Evolutionary conservation across 2,888 invertebrate species (phyloP).

Genomic region (Macrophya annulata): DNA sequence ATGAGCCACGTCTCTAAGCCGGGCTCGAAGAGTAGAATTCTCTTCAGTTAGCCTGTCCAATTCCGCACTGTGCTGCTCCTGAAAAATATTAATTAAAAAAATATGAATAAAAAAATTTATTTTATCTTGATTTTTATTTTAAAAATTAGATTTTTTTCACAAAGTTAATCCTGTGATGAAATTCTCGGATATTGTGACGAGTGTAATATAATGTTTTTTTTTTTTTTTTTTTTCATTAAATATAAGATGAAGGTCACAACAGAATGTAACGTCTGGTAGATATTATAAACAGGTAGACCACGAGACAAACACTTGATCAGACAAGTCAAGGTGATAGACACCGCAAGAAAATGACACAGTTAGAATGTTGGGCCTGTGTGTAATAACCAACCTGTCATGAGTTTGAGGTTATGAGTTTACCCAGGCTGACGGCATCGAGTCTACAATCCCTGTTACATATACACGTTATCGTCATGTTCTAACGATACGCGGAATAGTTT

Average conservation of each 20-base stretch:
- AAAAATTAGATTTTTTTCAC: background rate
- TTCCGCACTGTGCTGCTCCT: constrained; percentile 84
- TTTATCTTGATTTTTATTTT: background rate
- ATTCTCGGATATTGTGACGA: background rate
- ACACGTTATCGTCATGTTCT: background rate
- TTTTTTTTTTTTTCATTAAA: background rate
- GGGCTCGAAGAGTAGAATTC: constrained; percentile 88
- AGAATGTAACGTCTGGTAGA: background rate
- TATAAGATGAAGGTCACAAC: background rate
- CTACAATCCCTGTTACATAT: background rate
- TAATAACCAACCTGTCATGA: constrained; percentile 14
- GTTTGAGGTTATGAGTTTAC: constrained; percentile 51
- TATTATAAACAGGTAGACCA: constrained; percentile 23
- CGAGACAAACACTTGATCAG: constrained; percentile 39
- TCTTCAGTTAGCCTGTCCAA: constrained; percentile 88
- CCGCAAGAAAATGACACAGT: constrained; percentile 48
- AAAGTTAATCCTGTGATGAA: background rate
- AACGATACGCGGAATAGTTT: background rate
- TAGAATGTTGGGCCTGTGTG: background rate
- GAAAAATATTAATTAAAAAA: constrained; percentile 62
- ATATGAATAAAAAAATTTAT: background rate
- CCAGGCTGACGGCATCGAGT: background rate
- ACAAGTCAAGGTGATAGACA: constrained; percentile 39
- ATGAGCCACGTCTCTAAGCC: constrained; percentile 89
- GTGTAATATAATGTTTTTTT: background rate